Percentiles rank a stretch among this genome's conserved stretches.
These are phyloP conservation scores for Clarias pachynema DNA, from an alignment of 2,797 vertebrate species.

Conservation along the genomic window DNA sequence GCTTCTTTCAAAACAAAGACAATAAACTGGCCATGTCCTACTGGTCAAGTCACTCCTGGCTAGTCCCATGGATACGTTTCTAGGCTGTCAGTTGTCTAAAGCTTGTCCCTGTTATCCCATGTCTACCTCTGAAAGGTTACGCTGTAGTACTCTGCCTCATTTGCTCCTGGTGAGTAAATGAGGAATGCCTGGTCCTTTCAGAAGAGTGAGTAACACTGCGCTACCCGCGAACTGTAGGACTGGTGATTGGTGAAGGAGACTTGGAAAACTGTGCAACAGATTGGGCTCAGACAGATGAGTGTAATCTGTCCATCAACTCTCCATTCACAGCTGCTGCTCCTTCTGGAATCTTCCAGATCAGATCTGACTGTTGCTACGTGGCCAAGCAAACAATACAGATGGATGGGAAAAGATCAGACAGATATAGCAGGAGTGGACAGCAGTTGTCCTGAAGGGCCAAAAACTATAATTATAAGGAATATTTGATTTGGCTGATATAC, in stretches of 20 bases:
- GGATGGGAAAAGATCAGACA: constrained; percentile 37
- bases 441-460: constrained; percentile 19
- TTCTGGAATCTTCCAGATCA: constrained; percentile 30
- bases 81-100: neutral
- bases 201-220: neutral
- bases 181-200: constrained; percentile 55
- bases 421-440: constrained; percentile 22
- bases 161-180: constrained; percentile 57
- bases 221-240: neutral
- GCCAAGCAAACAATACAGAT: constrained; percentile 36
- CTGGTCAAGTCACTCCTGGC: constrained; percentile 1
- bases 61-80: constrained; percentile 12
- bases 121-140: constrained; percentile 39
- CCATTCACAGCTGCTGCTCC: constrained; percentile 24
- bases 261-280: constrained; percentile 39
- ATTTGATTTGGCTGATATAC: constrained; percentile 27
- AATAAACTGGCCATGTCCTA: neutral
- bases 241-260: constrained; percentile 14
- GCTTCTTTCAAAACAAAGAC: neutral
- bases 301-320: constrained; percentile 38
- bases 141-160: constrained; percentile 49
- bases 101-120: constrained; percentile 13
- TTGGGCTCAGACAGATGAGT: constrained; percentile 48
- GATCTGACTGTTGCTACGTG: constrained; percentile 20
- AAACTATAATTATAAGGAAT: constrained; percentile 28